phyloP scores from a whole-genome alignment of 2,888 invertebrate species.

The Steinernema scapterisci region DNA sequence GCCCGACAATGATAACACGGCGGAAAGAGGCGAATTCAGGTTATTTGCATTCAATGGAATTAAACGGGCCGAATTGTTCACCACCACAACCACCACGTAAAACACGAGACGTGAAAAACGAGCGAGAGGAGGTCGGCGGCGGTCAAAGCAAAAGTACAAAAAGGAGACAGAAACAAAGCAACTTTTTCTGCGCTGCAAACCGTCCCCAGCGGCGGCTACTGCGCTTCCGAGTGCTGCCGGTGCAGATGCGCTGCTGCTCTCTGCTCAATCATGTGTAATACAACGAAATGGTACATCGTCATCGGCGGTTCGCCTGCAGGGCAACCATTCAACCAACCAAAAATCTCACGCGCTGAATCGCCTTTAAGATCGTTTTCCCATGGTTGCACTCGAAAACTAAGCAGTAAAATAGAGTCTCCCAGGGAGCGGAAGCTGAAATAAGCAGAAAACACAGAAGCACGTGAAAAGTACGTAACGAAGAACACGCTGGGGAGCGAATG shows the following conservation, averaged over 20 bases:
- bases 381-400: not conserved
- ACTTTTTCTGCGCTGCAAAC: no score
- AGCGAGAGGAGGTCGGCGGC: no score
- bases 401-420: no score
- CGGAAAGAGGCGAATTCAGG: not conserved
- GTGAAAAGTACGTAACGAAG: not conserved
- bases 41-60: no score
- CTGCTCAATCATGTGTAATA: slow-evolving; percentile 23
- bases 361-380: not conserved
- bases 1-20: not conserved
- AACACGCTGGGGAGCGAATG: not conserved
- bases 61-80: no score
- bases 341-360: not conserved
- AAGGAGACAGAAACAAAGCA: no score
- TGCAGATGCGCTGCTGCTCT: slow-evolving; percentile 9
- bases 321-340: not conserved
- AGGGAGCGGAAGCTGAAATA: no score
- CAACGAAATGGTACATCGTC: slow-evolving; percentile 30
- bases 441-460: not conserved
- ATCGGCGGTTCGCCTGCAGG: slow-evolving; percentile 18
- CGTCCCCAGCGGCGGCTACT: no score
- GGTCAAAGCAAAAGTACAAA: no score
- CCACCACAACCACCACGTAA: no score
- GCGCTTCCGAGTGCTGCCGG: no score
- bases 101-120: no score